Base-by-base conservation (phyloP, 2,888 invertebrate genomes). In the Thalpophila matura region DNA sequence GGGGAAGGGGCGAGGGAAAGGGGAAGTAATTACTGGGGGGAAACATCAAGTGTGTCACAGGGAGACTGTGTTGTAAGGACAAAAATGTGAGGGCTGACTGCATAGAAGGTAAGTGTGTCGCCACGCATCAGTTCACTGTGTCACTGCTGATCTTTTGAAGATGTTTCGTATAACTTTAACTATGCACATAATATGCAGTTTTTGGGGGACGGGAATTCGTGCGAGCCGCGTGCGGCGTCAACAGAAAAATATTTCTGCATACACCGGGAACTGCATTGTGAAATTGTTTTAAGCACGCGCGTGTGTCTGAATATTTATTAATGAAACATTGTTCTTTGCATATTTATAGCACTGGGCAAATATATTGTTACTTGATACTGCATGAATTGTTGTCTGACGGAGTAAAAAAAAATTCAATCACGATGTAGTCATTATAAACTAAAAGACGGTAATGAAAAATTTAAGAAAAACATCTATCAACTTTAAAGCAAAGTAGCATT, bases 1-100 rank as follows among this genome's bases (percentile, higher is more conserved):
- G 78, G 85, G 80, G 83, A 79, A 82, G 82, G 87, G 86, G 86
- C 79, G 84, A 85, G 85, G 79, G 82, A 79, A 75, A 83, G 85
- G 89, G 90, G 91, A 89, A 90, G 91, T 93, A 93, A 94, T 94
- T 91, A 92, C 87, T 82, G 76, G 86, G 91, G 90, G 91, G 91
- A 91, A 89, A 89, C 90, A 91, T 92, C 92, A 92, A 94, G 94
- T 94, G 91, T 94, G 94, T 94, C 94, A 93, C 87, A 89, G 91
- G 91, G 91, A 88, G 91, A 91, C 90, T 91, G 90, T 92, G 90
- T 90, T 91, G 91, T 89, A 91, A 91, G 93, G 91, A 92, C 91
- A 94, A 93, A 95, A 94, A 92, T 91, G 89, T 86, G 86, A 89
- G 91, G 92, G 91, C 84, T 86, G 86, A 85, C 85, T 85, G 87